Percentiles rank a stretch among this genome's conserved stretches.
phyloP scores from a whole-genome alignment of 2,888 invertebrate species.

The Orthosia incerta region DNA sequence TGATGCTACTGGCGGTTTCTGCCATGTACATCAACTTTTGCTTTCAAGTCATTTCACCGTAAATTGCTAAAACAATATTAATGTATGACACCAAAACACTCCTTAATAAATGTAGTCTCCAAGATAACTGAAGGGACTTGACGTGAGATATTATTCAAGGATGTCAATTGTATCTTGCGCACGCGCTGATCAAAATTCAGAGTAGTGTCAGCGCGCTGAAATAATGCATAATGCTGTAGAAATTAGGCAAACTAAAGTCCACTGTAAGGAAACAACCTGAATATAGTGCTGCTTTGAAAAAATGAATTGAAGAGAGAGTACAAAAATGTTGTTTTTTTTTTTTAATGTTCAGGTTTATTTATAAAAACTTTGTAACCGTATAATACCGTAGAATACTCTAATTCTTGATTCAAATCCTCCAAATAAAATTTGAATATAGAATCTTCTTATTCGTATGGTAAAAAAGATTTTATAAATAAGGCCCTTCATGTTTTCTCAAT shows the following conservation, averaged over 20 bases:
- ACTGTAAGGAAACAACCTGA: conserved; percentile 53
- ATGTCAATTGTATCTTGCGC: conserved; percentile 49
- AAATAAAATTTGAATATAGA: not conserved
- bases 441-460: too few species aligned
- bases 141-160: conserved; percentile 58
- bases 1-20: too few species aligned
- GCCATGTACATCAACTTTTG: too few species aligned
- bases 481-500: not conserved
- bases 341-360: too few species aligned
- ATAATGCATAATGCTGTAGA: conserved; percentile 53
- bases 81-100: conserved; percentile 25
- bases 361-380: too few species aligned
- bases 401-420: not conserved
- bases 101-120: conserved; percentile 16
- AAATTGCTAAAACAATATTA: conserved; percentile 10
- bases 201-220: conserved; percentile 50
- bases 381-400: too few species aligned
- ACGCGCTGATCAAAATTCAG: conserved; percentile 59
- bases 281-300: conserved; percentile 23
- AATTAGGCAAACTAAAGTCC: conserved; percentile 49
- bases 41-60: not conserved
- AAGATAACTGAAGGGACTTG: conserved; percentile 14
- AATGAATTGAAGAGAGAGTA: not conserved
- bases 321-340: not conserved
- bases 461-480: too few species aligned